Evolutionary conservation across 2,797 vertebrate genomes (phyloP).

Genomic region (Remorina albescens): DNA sequence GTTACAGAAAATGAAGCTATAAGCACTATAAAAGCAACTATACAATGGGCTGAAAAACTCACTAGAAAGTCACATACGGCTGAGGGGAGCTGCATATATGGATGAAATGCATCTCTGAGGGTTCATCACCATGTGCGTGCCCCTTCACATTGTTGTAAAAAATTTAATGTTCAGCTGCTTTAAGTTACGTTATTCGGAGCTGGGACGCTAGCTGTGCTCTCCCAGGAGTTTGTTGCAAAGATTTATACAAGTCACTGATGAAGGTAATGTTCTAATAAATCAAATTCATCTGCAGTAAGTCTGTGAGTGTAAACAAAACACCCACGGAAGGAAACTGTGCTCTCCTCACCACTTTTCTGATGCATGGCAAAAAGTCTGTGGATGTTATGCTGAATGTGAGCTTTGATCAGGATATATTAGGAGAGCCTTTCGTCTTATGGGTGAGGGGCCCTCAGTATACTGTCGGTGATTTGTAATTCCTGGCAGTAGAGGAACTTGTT

Average conservation of each 20-base stretch:
- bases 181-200: background rate
- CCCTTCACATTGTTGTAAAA: background rate
- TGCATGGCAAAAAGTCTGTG: background rate
- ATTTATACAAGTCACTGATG: constrained; percentile 6
- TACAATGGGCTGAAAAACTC: background rate
- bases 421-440: constrained; percentile 19
- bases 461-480: constrained; percentile 1
- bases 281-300: background rate
- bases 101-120: background rate
- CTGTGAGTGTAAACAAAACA: constrained; percentile 16
- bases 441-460: constrained; percentile 11
- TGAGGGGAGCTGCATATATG: background rate
- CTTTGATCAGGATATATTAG: constrained; percentile 34
- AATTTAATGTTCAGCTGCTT: background rate
- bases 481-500: too few relatives aligned
- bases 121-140: background rate
- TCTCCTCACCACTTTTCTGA: background rate
- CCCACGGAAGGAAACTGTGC: background rate
- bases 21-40: background rate
- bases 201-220: background rate
- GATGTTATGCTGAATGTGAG: constrained; percentile 17
- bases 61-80: background rate
- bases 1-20: background rate
- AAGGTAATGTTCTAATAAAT: constrained; percentile 15
- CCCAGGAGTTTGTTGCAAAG: background rate